Evolutionary conservation across 2,888 invertebrate species (phyloP).

Genomic region (Drosophila mulleri): DNA sequence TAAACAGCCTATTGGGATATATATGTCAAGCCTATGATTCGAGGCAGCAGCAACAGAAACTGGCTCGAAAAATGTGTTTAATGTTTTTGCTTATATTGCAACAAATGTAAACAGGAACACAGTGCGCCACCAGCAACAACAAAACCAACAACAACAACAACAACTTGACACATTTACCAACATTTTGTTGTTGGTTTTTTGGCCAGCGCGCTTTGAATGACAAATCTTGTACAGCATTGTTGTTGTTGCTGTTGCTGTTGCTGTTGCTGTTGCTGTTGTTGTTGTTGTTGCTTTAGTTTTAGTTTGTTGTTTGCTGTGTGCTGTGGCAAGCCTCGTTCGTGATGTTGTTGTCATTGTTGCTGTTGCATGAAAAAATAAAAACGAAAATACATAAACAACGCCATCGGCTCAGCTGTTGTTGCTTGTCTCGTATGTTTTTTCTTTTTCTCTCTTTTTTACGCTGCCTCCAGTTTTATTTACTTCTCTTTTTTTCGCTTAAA

Average conservation of each 20-base stretch:
- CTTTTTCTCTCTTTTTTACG: slow-evolving; percentile 9
- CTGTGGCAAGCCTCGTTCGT: slow-evolving; percentile 45
- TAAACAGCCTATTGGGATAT: slow-evolving; percentile 56
- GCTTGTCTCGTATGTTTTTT: slow-evolving; percentile 27
- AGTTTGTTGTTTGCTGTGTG: slow-evolving; percentile 3
- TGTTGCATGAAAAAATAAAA: slow-evolving; percentile 54
- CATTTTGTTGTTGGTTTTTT: slow-evolving; percentile 57
- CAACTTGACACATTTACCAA: slow-evolving; percentile 74
- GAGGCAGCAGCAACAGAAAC: slow-evolving; percentile 49
- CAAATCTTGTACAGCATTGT: slow-evolving; percentile 61
- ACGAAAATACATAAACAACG: slow-evolving; percentile 65
- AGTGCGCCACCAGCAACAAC: slow-evolving; percentile 21
- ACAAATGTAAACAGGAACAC: slow-evolving; percentile 68
- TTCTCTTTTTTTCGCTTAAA: slow-evolving; percentile 40
- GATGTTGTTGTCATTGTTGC: slow-evolving; percentile 42
- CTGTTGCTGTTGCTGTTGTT: too few species aligned
- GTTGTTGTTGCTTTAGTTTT: slow-evolving; percentile 3
- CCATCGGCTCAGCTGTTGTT: slow-evolving; percentile 45
- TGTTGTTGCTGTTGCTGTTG: too few species aligned
- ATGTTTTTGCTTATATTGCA: slow-evolving; percentile 56
- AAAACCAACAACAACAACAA: not conserved
- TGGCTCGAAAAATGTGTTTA: slow-evolving; percentile 57
- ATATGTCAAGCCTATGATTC: slow-evolving; percentile 64
- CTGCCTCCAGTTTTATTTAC: slow-evolving; percentile 28
- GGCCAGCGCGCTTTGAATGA: slow-evolving; percentile 55